phyloP scores from a whole-genome alignment of 2,113 vertebrate genomes.

The Lota lota region DNA sequence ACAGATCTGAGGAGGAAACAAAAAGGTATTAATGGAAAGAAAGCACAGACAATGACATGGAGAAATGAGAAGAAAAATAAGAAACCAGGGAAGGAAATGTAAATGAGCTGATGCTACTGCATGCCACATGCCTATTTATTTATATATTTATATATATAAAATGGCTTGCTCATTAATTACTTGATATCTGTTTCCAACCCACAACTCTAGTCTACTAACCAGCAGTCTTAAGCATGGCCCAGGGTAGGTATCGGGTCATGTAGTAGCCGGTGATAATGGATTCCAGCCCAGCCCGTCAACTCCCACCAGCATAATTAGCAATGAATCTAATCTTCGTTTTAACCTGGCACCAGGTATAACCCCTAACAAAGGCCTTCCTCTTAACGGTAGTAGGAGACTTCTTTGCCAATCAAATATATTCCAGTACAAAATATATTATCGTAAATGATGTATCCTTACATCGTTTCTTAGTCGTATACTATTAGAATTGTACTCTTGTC shows the following conservation, averaged over 20 bases:
- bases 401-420: too few species aligned
- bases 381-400: too few species aligned
- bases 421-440: background rate
- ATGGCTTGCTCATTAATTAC: too few species aligned
- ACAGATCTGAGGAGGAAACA: slow-evolving; percentile 5
- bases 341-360: background rate
- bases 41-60: slow-evolving; percentile 31
- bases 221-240: slow-evolving; percentile 27
- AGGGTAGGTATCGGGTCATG: slow-evolving; percentile 38
- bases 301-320: slow-evolving; percentile 3
- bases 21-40: slow-evolving; percentile 29
- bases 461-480: background rate
- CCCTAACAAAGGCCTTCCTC: background rate
- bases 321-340: background rate
- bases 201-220: background rate
- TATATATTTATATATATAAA: too few species aligned
- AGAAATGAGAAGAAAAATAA: slow-evolving; percentile 24
- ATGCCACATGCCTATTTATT: slow-evolving; percentile 13
- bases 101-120: slow-evolving; percentile 23
- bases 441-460: slow-evolving; percentile 11
- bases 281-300: slow-evolving; percentile 50
- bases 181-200: too few species aligned
- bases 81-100: slow-evolving; percentile 23
- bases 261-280: slow-evolving; percentile 55
- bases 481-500: too few species aligned